Conservation (phyloP, 2,113 vertebrate genomes). For the Myocastor coypus region DNA sequence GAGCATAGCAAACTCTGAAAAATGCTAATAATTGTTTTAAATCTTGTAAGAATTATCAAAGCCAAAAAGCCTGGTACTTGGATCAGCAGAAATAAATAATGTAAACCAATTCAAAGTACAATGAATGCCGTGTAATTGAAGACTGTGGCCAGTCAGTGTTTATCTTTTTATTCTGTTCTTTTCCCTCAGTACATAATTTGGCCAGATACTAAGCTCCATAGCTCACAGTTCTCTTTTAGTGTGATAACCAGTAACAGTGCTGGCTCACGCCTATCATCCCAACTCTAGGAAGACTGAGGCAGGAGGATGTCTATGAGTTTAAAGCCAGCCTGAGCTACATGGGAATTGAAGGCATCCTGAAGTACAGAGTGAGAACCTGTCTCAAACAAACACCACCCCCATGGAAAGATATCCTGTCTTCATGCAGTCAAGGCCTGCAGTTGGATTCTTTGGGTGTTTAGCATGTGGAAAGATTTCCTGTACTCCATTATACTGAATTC, state of each 20-base stretch:
- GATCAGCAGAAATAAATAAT: neutral
- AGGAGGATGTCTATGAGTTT: no score
- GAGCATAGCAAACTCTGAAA: slow-evolving; percentile 49
- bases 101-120: neutral
- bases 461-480: no score
- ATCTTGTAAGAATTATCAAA: slow-evolving; percentile 10
- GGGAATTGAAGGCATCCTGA: no score
- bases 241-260: neutral
- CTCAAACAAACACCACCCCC: no score
- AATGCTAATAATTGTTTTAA: slow-evolving; percentile 44
- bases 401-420: neutral
- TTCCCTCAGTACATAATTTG: neutral
- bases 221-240: neutral
- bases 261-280: no score
- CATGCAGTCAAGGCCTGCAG: no score
- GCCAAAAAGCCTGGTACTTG: neutral
- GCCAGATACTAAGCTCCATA: neutral
- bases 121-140: neutral
- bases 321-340: no score
- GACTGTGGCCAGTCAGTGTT: neutral
- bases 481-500: no score
- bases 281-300: no score
- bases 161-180: neutral
- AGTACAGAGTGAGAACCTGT: no score
- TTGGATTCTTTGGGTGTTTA: no score